Evolutionary conservation across 2,888 invertebrate genomes (phyloP).

Genomic region (Meliscaeva auricollis): DNA sequence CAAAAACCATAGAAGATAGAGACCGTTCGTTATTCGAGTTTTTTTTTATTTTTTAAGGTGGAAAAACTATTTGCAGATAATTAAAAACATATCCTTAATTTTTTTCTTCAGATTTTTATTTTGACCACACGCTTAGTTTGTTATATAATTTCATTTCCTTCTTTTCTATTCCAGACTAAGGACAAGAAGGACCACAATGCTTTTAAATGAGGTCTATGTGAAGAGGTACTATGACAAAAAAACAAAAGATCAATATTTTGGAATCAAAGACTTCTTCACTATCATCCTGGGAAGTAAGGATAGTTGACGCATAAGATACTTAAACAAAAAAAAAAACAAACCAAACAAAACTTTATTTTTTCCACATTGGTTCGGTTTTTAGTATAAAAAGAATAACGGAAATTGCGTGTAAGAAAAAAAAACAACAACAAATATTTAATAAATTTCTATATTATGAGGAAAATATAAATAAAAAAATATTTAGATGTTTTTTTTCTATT

Average conservation of each 20-base stretch:
- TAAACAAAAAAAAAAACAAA: neutral
- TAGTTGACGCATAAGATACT: slow-evolving; percentile 22
- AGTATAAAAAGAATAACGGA: neutral
- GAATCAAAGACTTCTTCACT: slow-evolving; percentile 39
- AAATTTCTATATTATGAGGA: too few species aligned
- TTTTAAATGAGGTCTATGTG: slow-evolving; percentile 26
- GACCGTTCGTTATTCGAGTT: too few species aligned
- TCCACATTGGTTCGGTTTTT: neutral
- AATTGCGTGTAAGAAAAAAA: neutral
- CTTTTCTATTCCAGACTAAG: slow-evolving; percentile 52
- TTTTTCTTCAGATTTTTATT: too few species aligned
- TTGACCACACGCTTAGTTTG: too few species aligned
- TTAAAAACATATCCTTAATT: too few species aligned
- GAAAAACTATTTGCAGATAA: too few species aligned
- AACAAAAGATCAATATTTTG: slow-evolving; percentile 44
- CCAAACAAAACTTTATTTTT: neutral
- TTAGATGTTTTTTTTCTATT: too few species aligned
- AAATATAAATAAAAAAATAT: too few species aligned
- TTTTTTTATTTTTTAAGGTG: too few species aligned
- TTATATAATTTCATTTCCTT: too few species aligned
- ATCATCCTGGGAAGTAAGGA: slow-evolving; percentile 9
- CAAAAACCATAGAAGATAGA: too few species aligned
- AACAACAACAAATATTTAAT: too few species aligned
- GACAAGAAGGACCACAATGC: slow-evolving; percentile 37
- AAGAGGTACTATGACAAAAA: slow-evolving; percentile 38